Evolutionary conservation across 2,888 invertebrate genomes (phyloP).

Genomic region (Bombylius major): DNA sequence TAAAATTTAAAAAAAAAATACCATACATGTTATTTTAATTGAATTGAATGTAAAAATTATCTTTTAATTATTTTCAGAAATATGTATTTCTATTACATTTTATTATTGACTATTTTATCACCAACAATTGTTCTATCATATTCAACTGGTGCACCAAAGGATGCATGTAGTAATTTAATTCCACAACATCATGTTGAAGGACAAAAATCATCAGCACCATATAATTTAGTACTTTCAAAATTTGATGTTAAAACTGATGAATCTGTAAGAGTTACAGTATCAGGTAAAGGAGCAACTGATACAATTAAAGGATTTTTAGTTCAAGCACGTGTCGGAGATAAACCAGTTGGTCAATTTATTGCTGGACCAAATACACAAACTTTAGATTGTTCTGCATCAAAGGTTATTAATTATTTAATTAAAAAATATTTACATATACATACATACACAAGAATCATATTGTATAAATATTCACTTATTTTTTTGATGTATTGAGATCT

Average conservation of each 20-base stretch:
- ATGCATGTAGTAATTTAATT: constrained; percentile 51
- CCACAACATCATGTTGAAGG: constrained; percentile 52
- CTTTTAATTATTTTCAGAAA: background rate
- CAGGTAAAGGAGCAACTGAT: constrained; percentile 33
- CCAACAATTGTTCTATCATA: constrained; percentile 32
- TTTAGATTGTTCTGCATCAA: constrained; percentile 23
- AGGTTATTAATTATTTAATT: constrained; percentile 18
- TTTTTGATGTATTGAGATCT: no score
- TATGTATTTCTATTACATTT: constrained; percentile 2
- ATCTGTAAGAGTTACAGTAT: constrained; percentile 37
- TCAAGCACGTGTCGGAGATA: constrained; percentile 48
- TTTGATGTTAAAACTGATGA: constrained; percentile 31
- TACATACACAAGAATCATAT: background rate
- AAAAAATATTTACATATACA: no score
- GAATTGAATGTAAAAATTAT: no score
- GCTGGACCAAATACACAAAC: constrained; percentile 38
- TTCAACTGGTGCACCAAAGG: constrained; percentile 51
- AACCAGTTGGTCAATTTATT: constrained; percentile 51
- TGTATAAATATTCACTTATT: no score
- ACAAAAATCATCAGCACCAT: constrained; percentile 46
- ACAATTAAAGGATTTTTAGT: constrained; percentile 52
- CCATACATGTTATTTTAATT: no score
- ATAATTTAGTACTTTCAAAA: constrained; percentile 40
- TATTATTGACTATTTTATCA: background rate
- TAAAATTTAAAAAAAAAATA: no score